A percentile compares a stretch with the other conserved stretches of the same genome.
Evolutionary conservation across 2,113 vertebrate species (phyloP).

Genomic region (Phaetusa simplex): DNA sequence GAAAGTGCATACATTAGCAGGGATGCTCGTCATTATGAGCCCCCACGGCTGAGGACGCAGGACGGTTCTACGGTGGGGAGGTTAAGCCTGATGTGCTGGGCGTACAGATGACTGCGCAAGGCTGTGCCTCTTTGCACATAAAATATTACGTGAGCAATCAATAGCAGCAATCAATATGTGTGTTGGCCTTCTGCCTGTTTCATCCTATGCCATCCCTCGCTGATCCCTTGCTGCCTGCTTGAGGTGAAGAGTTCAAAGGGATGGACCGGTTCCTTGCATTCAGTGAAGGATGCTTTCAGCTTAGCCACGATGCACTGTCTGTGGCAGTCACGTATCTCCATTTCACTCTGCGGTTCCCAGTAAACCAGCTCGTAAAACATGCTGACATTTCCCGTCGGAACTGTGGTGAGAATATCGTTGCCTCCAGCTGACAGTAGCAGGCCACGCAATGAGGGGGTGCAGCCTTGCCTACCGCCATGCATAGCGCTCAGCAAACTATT

Average conservation of each 20-base stretch:
- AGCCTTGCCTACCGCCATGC: background rate
- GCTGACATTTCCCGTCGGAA: background rate
- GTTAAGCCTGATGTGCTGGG: background rate
- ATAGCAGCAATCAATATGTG: background rate
- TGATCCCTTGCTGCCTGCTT: background rate
- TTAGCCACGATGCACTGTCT: fast-evolving
- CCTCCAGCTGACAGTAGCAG: background rate
- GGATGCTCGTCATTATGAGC: background rate
- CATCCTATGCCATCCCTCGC: fast-evolving
- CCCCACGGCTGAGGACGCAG: background rate
- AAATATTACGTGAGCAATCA: background rate
- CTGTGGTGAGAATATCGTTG: background rate
- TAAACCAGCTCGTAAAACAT: background rate
- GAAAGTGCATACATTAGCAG: background rate
- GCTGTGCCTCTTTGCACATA: background rate
- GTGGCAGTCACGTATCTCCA: fast-evolving
- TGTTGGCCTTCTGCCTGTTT: background rate
- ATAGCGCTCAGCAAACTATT: background rate
- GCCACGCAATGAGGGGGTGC: too few relatives aligned
- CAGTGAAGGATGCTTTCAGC: background rate
- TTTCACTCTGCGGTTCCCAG: background rate
- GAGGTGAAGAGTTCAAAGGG: background rate
- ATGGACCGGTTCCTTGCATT: fast-evolving
- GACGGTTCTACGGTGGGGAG: fast-evolving
- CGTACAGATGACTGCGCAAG: fast-evolving